A percentile compares a stretch with the other conserved stretches of the same genome.
Evolutionary conservation across 1,140 invertebrate species (phyloP).

Genomic region (Araneus ventricosus): DNA sequence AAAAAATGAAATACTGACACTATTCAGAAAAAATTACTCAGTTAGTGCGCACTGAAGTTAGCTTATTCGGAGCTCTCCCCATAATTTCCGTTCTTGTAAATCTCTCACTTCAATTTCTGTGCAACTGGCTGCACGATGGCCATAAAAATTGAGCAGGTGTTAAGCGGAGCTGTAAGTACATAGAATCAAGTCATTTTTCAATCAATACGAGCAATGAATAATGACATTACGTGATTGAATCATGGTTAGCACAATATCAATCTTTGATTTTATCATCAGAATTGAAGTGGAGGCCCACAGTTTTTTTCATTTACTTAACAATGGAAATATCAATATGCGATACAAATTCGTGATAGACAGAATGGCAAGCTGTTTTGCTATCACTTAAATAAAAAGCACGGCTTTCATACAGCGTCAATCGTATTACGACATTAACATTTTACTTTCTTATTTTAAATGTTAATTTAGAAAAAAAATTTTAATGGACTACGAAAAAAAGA

Average conservation of each 20-base stretch:
- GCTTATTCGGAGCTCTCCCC: not conserved
- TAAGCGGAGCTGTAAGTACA: conserved; percentile 32
- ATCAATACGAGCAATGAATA: conserved; percentile 31
- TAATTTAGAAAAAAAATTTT: no score
- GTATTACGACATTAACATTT: no score
- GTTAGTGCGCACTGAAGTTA: not conserved
- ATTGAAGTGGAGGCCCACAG: not conserved
- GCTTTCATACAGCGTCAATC: no score
- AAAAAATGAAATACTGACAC: not conserved
- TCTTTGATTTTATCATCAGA: not conserved
- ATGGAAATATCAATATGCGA: no score
- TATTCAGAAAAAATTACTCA: not conserved
- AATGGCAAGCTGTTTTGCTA: no score
- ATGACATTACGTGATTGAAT: conserved; percentile 40
- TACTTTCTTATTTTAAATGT: no score
- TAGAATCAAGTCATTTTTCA: not conserved
- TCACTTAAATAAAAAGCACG: no score
- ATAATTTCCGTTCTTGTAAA: conserved; percentile 12
- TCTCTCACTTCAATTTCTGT: not conserved
- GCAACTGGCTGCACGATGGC: not conserved
- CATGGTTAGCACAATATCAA: not conserved
- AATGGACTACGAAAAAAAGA: no score
- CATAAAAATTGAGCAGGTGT: conserved; percentile 46
- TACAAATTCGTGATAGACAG: no score
- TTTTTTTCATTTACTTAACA: not conserved